Percentiles rank a stretch among this genome's conserved stretches.
Evolutionary conservation across 2,888 invertebrate genomes (phyloP).

Genomic region (Julus scandinavius): DNA sequence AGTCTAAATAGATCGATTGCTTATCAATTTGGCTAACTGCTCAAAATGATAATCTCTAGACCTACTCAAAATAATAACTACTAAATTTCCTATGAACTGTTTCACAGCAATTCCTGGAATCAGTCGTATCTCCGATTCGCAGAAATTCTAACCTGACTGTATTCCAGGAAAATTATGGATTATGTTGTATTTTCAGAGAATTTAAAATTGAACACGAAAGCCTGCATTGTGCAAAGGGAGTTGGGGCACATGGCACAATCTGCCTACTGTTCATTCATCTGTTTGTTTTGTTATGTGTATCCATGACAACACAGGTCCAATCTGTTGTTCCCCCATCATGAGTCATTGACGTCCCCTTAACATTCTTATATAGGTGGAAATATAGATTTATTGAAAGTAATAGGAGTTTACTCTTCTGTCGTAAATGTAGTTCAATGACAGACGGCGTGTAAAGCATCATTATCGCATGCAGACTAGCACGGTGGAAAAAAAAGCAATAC

Average conservation of each 20-base stretch:
- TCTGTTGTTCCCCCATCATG: slow-evolving; percentile 45
- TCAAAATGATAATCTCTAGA: too few relatives aligned
- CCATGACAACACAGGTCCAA: slow-evolving; percentile 43
- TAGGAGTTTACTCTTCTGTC: background rate
- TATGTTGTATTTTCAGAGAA: background rate
- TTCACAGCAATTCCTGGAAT: background rate
- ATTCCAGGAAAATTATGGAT: background rate
- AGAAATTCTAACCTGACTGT: background rate
- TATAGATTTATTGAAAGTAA: slow-evolving; percentile 45
- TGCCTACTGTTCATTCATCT: slow-evolving; percentile 45
- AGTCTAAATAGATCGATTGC: background rate
- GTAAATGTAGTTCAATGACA: slow-evolving; percentile 46
- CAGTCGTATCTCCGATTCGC: background rate
- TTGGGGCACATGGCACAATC: background rate
- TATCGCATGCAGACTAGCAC: background rate
- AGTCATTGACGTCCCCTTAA: slow-evolving; percentile 34
- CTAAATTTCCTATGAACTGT: too few relatives aligned
- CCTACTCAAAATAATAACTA: too few relatives aligned
- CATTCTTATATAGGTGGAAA: slow-evolving; percentile 20
- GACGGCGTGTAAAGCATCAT: slow-evolving; percentile 41
- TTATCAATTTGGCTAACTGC: too few relatives aligned
- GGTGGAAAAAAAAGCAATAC: background rate
- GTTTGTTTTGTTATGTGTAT: slow-evolving; percentile 24
- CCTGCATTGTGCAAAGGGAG: background rate
- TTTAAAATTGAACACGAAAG: background rate